Evolutionary conservation across 1,140 invertebrate genomes (phyloP).

Genomic region (Drosophila littoralis): DNA sequence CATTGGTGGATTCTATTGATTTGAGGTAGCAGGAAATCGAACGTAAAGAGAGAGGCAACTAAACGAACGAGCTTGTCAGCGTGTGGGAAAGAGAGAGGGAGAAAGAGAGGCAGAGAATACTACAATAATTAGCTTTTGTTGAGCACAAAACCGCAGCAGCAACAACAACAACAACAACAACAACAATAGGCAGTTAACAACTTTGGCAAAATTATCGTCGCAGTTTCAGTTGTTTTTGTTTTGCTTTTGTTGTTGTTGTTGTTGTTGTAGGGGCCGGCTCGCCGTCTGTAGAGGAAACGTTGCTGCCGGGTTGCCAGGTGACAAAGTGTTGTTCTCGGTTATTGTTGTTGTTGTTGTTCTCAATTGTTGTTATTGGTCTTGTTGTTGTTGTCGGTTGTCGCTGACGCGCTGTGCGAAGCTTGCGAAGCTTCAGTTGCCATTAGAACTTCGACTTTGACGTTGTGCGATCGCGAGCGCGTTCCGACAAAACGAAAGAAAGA

Average conservation of each 20-base stretch:
- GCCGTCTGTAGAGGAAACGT: constrained; percentile 36
- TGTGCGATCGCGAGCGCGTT: constrained; percentile 70
- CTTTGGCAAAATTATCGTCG: constrained; percentile 52
- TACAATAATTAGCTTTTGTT: constrained; percentile 56
- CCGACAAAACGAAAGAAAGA: constrained; percentile 30
- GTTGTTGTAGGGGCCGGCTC: constrained; percentile 37
- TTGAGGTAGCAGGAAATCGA: constrained; percentile 49
- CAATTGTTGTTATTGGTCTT: not conserved
- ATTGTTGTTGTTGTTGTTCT: constrained; percentile 14
- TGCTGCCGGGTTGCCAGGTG: constrained; percentile 45
- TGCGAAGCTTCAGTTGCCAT: constrained; percentile 74
- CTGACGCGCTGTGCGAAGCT: constrained; percentile 60
- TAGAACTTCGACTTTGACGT: constrained; percentile 80
- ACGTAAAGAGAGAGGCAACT: constrained; percentile 20
- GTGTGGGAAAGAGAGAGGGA: constrained; percentile 6
- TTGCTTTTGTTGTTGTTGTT: constrained; percentile 24
- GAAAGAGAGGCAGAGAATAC: constrained; percentile 8
- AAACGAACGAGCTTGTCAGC: not conserved
- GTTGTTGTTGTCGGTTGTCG: constrained; percentile 24
- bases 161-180: constrained; percentile 28
- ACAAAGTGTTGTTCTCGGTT: constrained; percentile 32
- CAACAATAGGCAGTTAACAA: constrained; percentile 40
- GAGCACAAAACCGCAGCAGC: constrained; percentile 37
- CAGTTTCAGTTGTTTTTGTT: constrained; percentile 21
- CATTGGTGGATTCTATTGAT: constrained; percentile 46